These are phyloP conservation scores for Cottoperca gobio DNA, from an alignment of 2,797 vertebrate species.

Conservation along the genomic window DNA sequence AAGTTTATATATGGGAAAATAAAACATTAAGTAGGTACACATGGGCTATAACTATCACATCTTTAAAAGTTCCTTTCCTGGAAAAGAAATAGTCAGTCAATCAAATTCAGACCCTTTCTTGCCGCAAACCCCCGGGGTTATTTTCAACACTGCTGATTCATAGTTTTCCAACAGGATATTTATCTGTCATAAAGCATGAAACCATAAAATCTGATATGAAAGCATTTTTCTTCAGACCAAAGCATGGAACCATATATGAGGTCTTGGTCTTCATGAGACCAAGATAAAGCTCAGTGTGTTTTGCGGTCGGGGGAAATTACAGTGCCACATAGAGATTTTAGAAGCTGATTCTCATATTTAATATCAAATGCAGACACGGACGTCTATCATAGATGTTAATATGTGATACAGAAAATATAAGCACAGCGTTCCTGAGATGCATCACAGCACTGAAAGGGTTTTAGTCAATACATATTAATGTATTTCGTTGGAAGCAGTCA, in stretches of 20 bases:
- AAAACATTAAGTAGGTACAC: neutral
- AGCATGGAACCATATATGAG: slow-evolving; percentile 12
- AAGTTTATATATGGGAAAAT: neutral
- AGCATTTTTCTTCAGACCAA: slow-evolving; percentile 15
- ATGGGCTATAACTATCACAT: neutral
- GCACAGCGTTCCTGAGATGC: slow-evolving; percentile 11
- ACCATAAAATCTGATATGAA: slow-evolving; percentile 17
- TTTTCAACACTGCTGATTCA: slow-evolving; percentile 21
- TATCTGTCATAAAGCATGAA: slow-evolving; percentile 24
- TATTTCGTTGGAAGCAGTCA: slow-evolving; percentile 15
- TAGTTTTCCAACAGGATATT: slow-evolving; percentile 46
- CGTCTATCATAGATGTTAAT: slow-evolving; percentile 43
- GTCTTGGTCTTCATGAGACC: slow-evolving; percentile 26
- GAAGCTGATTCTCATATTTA: slow-evolving; percentile 47
- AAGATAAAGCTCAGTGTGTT: slow-evolving; percentile 43
- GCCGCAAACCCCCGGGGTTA: neutral
- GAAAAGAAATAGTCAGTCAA: neutral
- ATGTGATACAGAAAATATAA: slow-evolving; percentile 21
- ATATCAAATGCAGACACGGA: slow-evolving; percentile 34
- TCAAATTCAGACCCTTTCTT: slow-evolving; percentile 12
- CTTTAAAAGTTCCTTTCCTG: neutral
- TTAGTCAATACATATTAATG: neutral
- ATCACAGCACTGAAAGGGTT: neutral
- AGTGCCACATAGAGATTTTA: slow-evolving; percentile 32
- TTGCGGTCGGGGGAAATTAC: slow-evolving; percentile 54